Conservation (phyloP, 2,797 vertebrate species). For the Epinephelus malabaricus region DNA sequence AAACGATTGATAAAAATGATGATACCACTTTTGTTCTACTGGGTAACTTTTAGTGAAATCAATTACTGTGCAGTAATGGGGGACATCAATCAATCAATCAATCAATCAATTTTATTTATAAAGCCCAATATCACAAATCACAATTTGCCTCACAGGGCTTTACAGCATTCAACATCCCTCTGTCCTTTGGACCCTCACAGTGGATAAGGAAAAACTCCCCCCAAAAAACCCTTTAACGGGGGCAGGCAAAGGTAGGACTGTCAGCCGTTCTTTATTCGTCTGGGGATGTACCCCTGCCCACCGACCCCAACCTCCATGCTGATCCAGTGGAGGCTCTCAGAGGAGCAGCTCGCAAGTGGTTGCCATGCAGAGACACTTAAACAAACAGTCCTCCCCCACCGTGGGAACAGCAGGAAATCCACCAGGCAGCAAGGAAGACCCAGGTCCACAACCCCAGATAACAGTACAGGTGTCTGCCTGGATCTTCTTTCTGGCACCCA, state of each 20-base stretch:
- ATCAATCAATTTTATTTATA: no score
- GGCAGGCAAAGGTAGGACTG: conserved; percentile 9
- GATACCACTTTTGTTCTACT: neutral
- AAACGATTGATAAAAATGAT: neutral
- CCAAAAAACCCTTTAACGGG: no score
- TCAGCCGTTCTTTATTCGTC: conserved; percentile 48
- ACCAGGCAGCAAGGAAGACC: conserved; percentile 33
- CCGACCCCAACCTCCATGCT: conserved; percentile 33
- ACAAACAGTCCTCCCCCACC: conserved; percentile 70
- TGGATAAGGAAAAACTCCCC: no score
- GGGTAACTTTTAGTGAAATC: no score
- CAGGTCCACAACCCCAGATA: conserved; percentile 25
- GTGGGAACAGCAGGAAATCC: conserved; percentile 65
- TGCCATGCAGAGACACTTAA: conserved; percentile 73
- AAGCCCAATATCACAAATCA: no score
- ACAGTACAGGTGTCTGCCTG: conserved; percentile 43
- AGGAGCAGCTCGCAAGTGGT: conserved; percentile 69
- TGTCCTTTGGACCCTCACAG: no score
- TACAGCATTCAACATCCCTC: no score
- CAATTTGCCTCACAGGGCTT: no score
- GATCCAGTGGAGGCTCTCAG: conserved; percentile 63
- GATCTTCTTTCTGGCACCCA: neutral
- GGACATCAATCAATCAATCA: no score
- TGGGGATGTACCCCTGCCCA: conserved; percentile 11
- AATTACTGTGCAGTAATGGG: neutral